Conservation (phyloP, 2,113 vertebrate genomes). For the Gasterosteus nipponicus region DNA sequence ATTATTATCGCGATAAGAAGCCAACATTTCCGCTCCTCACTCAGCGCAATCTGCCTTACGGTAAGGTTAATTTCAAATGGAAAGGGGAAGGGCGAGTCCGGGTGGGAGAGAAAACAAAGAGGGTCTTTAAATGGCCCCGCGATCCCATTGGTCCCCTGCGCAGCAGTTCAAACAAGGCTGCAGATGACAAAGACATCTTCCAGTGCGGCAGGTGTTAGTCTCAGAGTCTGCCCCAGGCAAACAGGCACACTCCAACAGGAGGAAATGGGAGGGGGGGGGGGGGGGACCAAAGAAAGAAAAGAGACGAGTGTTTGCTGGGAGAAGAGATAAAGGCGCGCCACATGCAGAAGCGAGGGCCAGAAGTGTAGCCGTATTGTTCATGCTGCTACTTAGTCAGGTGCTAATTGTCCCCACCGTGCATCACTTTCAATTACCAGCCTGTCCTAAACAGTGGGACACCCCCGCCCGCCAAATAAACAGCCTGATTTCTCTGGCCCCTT, state of each 20-base stretch:
- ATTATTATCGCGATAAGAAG: conserved; percentile 31
- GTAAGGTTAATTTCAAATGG: conserved; percentile 31
- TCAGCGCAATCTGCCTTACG: conserved; percentile 11
- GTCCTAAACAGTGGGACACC: conserved; percentile 63
- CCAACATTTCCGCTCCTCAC: conserved; percentile 22
- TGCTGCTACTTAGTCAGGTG: conserved; percentile 83
- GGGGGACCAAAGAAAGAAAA: conserved; percentile 37
- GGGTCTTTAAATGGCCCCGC: conserved; percentile 76
- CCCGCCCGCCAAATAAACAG: conserved; percentile 67
- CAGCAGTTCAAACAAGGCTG: conserved; percentile 88
- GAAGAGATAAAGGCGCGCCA: conserved; percentile 74
- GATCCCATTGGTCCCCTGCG: conserved; percentile 79
- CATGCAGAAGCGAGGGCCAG: conserved; percentile 82
- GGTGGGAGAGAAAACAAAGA: conserved; percentile 60
- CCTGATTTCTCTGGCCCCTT: conserved; percentile 62
- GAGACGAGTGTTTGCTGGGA: conserved; percentile 68
- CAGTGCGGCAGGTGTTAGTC: conserved; percentile 86
- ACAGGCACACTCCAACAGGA: conserved; percentile 82
- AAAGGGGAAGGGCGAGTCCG: conserved; percentile 35
- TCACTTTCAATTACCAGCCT: conserved; percentile 76
- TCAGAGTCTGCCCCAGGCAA: conserved; percentile 85
- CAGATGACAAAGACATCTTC: conserved; percentile 91
- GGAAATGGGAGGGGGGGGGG: conserved; percentile 58
- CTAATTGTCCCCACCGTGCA: conserved; percentile 79
- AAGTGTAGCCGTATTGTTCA: conserved; percentile 80